Percentiles rank a stretch among this genome's conserved stretches.
Conservation (phyloP, 2,113 vertebrate species). For the Typhlomys cinereus region DNA sequence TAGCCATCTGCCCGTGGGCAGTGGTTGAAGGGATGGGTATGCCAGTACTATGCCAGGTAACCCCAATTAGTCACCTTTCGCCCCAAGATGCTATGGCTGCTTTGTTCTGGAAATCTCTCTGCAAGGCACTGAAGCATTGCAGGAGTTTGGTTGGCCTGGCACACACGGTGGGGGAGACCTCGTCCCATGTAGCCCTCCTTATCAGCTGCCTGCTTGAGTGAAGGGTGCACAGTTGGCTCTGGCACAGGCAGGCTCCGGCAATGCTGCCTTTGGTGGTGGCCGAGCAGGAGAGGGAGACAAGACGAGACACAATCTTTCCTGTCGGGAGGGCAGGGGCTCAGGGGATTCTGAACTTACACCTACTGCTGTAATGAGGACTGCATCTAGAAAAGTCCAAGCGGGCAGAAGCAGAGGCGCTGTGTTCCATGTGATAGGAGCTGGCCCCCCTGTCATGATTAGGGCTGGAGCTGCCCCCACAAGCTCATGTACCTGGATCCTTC, state of each 20-base stretch:
- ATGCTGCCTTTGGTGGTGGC: not conserved
- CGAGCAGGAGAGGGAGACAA: not conserved
- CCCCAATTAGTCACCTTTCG: not conserved
- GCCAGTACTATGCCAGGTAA: not conserved
- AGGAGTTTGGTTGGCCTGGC: not conserved
- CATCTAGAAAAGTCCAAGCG: not conserved
- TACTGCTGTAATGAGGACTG: no score
- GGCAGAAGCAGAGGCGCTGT: not conserved
- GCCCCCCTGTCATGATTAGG: no score
- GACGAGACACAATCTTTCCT: not conserved
- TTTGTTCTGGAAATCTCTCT: not conserved
- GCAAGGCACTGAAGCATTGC: accelerated
- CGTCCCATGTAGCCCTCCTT: not conserved
- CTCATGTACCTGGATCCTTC: no score
- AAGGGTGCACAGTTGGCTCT: accelerated
- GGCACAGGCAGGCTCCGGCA: accelerated
- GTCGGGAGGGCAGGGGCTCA: no score
- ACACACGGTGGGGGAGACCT: accelerated
- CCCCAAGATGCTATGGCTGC: not conserved
- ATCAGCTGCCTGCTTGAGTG: not conserved
- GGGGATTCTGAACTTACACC: not conserved
- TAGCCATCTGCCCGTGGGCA: conserved; percentile 59
- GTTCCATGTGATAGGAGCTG: no score
- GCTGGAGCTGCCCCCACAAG: no score
- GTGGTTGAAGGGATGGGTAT: accelerated